phyloP scores from a whole-genome alignment of 2,888 invertebrate species.

The Pandemis corylana region DNA sequence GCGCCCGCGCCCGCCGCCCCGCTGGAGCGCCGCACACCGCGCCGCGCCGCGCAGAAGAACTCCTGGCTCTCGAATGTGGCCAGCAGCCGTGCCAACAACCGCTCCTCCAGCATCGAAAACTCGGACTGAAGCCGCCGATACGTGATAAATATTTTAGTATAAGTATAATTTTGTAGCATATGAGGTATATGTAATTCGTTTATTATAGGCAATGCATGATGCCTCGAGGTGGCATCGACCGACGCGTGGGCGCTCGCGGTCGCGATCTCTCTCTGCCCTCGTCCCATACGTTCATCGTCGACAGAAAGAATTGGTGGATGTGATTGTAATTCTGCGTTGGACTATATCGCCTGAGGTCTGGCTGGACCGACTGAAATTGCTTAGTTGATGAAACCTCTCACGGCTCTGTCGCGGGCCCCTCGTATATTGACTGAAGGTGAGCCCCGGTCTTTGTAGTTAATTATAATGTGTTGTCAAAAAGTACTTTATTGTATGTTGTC shows the following conservation, averaged over 20 bases:
- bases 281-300: too few relatives aligned
- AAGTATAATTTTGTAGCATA: neutral
- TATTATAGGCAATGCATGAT: neutral
- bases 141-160: neutral
- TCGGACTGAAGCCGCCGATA: slow-evolving; percentile 60
- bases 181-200: neutral
- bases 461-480: neutral
- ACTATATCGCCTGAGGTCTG: too few relatives aligned
- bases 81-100: slow-evolving; percentile 53
- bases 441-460: neutral
- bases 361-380: neutral
- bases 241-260: too few relatives aligned
- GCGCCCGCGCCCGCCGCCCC: slow-evolving; percentile 34
- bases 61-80: slow-evolving; percentile 68
- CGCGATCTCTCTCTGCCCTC: too few relatives aligned
- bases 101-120: slow-evolving; percentile 71
- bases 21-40: slow-evolving; percentile 72
- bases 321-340: too few relatives aligned
- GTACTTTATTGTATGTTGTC: slow-evolving; percentile 1
- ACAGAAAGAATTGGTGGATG: too few relatives aligned
- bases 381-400: neutral
- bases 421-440: neutral
- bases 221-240: neutral
- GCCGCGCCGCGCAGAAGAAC: slow-evolving; percentile 70
- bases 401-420: neutral